Base-by-base conservation (phyloP, 2,113 vertebrate genomes). In the Melanostigma gelatinosum region DNA sequence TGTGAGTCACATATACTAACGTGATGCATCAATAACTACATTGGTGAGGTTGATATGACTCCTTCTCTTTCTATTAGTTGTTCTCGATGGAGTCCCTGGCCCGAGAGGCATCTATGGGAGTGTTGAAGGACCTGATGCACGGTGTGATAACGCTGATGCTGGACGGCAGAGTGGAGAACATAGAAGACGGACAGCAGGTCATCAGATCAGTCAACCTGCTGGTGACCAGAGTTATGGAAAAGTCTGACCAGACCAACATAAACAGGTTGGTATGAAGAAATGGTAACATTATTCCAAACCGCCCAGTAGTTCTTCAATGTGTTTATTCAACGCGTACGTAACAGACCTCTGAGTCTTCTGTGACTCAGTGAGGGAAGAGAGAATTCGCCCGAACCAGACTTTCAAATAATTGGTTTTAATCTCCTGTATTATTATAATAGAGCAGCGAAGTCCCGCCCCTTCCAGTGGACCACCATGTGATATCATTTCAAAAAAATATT, bases 121-220 rank as follows among this genome's bases (percentile, higher is more conserved):
- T 99, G 11, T 85, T 99, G 85, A 99, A 99, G 93, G 98, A 99
- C 85, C 91, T 99, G 44, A 98, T 99, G 97, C 97, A 99, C 4
- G 98, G 98, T 27, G 96, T 99, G 58, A 97, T 99, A 88, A 98
- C 96, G 0, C 92, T 99, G 82, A 97, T 99, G 96, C 82, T 99
- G 89, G 98, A 99, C 72, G 94, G 96, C 71, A 92, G 97, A 7
- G 93, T 99, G 85, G 98, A 99, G 92, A 97, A 99, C 88, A 95
- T 98, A 0, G 97, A 99, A 68, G 97, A 99, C 44, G 97, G 97
- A 27, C 97, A 97, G 58, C 98, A 99, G 88, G 94, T 99, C 91
- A 98, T 99, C 85, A 95, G 97, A 72, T 98, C 98, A 0, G 97
- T 99, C 89, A 99, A 99, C 90, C 93, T 99, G 74, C 93, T 99